Base-by-base conservation (phyloP, 2,113 vertebrate genomes). In the Actenoides hombroni region DNA sequence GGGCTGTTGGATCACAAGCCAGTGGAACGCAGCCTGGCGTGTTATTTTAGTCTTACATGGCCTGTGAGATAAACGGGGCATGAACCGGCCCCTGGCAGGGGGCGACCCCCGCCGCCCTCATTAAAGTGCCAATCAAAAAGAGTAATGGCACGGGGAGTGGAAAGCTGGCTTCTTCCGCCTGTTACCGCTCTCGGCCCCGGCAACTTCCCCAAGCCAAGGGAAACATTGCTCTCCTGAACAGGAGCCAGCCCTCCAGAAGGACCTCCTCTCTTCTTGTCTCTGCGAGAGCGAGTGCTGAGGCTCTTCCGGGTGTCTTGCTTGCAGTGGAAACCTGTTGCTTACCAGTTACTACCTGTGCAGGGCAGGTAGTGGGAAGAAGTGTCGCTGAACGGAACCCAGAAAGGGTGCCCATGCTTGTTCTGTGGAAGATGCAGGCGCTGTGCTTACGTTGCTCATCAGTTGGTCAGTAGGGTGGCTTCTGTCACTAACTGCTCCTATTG, bases 111-210 rank as follows among this genome's bases (percentile, higher is more conserved):
- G 86, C 96, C 98, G 97, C 98, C 99, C 98, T 99, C 99, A 99
- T 99, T 99, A 99, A 99, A 99, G 98, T 98, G 99, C 99, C 99
- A 99, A 97, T 98, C 98, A 98, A 98, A 97, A 98, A 99, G 99
- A 99, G 97, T 99, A 99, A 99, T 99, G 98, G 98, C 95, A 97
- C 67, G 91, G 89, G 98, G 97, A 95, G 96, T 97, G 98, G 96
- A 98, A 86, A 86, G 71, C 76, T 42, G 94, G 83, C 96, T 94
- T 64, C 94, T 89, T 64, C 87, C 19, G 92, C 74, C 63, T 54
- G 48, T 79, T 83, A 17, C 80, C 1, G 59, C 24, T 23, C 73
- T 54, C 83, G 2, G 80, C 1, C 82, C 73, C 31, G 71, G 94
- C 87, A 35, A 53, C 80, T 37, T 9, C 21, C 73, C 16, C 91